These are phyloP conservation scores for Dryobota labecula DNA, from an alignment of 2,888 invertebrate genomes.

Conservation along the genomic window DNA sequence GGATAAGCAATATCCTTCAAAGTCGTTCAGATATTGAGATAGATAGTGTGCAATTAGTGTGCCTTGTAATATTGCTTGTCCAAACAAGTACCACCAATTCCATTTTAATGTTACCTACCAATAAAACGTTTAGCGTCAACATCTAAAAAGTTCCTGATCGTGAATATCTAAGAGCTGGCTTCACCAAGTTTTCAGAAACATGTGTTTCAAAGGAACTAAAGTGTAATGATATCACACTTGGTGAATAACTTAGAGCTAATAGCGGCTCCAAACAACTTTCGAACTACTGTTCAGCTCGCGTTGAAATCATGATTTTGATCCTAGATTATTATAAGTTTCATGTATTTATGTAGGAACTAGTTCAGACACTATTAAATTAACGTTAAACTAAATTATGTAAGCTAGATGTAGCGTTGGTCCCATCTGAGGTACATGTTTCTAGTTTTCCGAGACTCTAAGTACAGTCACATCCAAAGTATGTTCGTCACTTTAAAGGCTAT, in stretches of 20 bases:
- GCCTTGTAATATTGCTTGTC: neutral
- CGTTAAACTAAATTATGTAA: constrained; percentile 1
- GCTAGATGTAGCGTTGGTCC: neutral
- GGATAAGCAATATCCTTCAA: too few species aligned
- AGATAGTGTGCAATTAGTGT: too few species aligned
- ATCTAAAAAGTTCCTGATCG: constrained; percentile 2
- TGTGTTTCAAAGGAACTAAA: constrained; percentile 22
- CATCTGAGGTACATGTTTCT: neutral
- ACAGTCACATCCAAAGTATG: neutral
- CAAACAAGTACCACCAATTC: neutral
- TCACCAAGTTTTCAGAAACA: constrained; percentile 21
- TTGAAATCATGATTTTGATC: neutral
- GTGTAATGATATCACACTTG: constrained; percentile 33
- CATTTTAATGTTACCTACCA: neutral
- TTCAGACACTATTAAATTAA: neutral
- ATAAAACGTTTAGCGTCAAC: neutral
- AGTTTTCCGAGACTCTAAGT: neutral
- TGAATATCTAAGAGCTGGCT: neutral
- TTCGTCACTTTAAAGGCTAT: neutral
- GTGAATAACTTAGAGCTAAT: constrained; percentile 39
- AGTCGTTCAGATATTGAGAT: too few species aligned
- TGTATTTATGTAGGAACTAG: constrained; percentile 2
- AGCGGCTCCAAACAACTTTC: constrained; percentile 32
- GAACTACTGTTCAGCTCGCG: constrained; percentile 11
- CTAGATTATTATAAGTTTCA: constrained; percentile 9